Conservation (phyloP, 2,888 invertebrate genomes). For the Rugalucina vietnamica region DNA sequence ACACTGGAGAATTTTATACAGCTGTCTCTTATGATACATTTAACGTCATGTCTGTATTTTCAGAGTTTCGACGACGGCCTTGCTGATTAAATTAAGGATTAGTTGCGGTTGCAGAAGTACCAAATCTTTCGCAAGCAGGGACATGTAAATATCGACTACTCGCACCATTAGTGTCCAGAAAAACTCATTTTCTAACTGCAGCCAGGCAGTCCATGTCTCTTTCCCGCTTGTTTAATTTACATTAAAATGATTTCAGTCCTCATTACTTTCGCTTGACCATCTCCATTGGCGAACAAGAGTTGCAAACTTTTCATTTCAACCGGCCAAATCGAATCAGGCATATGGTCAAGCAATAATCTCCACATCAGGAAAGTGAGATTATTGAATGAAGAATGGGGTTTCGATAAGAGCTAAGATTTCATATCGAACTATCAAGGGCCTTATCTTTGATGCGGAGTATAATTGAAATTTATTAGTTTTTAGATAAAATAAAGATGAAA, state of each 20-base stretch:
- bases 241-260: not conserved
- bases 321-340: conserved; percentile 4
- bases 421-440: not conserved
- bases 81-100: too few species aligned
- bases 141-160: too few species aligned
- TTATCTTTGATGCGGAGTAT: not conserved
- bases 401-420: not conserved
- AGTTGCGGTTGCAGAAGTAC: too few species aligned
- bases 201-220: not conserved
- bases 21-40: too few species aligned
- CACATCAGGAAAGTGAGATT: not conserved
- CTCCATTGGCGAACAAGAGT: not conserved
- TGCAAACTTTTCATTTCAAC: not conserved
- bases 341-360: not conserved
- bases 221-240: not conserved
- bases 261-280: conserved; percentile 1
- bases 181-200: not conserved
- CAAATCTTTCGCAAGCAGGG: too few species aligned
- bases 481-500: not conserved
- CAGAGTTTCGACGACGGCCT: too few species aligned
- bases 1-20: too few species aligned
- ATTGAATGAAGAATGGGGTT: not conserved
- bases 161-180: too few species aligned
- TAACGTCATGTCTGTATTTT: too few species aligned
- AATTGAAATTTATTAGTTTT: conserved; percentile 2